Evolutionary conservation across 92 coral and sea anemone species (phyloP).

Genomic region (Siderastrea siderea): DNA sequence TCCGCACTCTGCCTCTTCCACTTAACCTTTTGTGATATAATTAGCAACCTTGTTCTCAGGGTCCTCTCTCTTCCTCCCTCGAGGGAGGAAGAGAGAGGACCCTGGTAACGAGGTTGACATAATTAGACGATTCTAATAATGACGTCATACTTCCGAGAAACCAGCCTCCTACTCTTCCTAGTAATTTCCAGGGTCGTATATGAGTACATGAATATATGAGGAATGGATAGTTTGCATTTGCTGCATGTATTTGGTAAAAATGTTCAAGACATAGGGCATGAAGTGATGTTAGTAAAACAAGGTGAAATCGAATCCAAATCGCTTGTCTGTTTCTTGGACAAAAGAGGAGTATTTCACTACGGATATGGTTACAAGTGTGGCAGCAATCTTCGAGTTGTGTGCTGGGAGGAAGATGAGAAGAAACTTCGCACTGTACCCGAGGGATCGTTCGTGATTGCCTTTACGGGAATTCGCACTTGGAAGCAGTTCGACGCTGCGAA

Average conservation of each 20-base stretch:
- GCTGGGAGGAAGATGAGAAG: slow-evolving; percentile 22
- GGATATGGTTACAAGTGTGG: slow-evolving; percentile 36
- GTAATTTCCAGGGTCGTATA: too few species aligned
- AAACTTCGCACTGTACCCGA: slow-evolving; percentile 6
- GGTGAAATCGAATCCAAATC: slow-evolving; percentile 26
- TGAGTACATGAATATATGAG: too few species aligned
- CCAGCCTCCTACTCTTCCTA: too few species aligned
- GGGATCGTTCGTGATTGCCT: slow-evolving; percentile 10
- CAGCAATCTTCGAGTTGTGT: slow-evolving; percentile 23
- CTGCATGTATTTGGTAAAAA: slow-evolving; percentile 2
- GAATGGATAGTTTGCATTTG: slow-evolving; percentile 18
- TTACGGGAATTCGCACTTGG: slow-evolving; percentile 13
- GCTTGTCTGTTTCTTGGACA: slow-evolving; percentile 21
- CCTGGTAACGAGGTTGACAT: too few species aligned
- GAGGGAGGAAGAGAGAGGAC: too few species aligned
- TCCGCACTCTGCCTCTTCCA: too few species aligned
- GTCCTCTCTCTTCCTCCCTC: too few species aligned
- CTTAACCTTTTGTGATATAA: too few species aligned
- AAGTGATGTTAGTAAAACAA: slow-evolving; percentile 9
- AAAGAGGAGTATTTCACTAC: not conserved
- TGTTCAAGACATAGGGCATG: slow-evolving; percentile 31
- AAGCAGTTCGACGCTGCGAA: slow-evolving; percentile 6
- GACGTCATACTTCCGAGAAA: too few species aligned
- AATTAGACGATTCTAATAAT: too few species aligned
- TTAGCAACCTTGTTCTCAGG: too few species aligned